Evolutionary conservation across 1,140 invertebrate species (phyloP), one percentile per base, ranked within the genome.

Genomic region (Brachionus manjavacas): DNA sequence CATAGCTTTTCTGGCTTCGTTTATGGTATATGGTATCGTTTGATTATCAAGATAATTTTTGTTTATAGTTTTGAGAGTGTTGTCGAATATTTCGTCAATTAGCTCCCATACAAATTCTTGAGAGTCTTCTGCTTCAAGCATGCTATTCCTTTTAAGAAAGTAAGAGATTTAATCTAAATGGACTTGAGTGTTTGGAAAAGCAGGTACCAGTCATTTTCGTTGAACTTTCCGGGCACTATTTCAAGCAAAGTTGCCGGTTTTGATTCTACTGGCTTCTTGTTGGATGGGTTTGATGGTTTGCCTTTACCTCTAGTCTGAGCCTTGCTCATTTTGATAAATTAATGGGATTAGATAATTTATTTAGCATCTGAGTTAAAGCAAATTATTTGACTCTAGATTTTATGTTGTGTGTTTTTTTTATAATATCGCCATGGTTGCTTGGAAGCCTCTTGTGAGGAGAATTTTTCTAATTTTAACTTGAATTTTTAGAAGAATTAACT

Each of bases 181-280:
- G 3, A 2, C 14, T 1, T 23, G 79, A 49, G n/a, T 23, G 23
- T 28, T n/a, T 20, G 28, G n/a, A 43, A 41, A 55, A 39, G 46
- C 68, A 28, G 86, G 80, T 86, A 89, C 89, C 89, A 90, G 84
- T 89, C 88, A 84, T 87, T 87, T 78, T 90, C 89, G 85, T 86
- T 89, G 79, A 87, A 89, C 86, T 89, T 89, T 60, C 89, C 89
- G 39, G 88, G 88, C 7, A 89, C 88, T 79, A 90, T 90, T 86
- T 90, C 89, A 83, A 83, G 4, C 16, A 83, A 9, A 35, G 25
- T 70, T 16, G 81, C 4, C 0, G 20, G 60, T 39, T 83, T 68
- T 8, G 31, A 7, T 46, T 81, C 79, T 14, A 28, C 52, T 35
- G 41, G 72, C 46, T 76, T 76, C 28, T 49, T 49, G 16, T 25